phyloP scores from a whole-genome alignment of 2,888 invertebrate species.

The Apamea anceps region DNA sequence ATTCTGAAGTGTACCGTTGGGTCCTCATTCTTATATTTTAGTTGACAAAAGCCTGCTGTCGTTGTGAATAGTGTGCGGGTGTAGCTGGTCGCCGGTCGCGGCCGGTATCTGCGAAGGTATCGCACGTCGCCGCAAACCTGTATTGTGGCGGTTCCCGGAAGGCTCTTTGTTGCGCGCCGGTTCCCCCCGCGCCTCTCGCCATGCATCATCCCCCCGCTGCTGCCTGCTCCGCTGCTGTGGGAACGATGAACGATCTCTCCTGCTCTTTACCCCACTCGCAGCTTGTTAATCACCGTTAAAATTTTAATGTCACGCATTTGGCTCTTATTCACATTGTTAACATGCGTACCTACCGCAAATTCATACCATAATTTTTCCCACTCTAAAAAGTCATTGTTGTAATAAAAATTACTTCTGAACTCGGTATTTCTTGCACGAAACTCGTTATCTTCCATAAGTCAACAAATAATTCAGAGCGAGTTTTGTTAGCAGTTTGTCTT shows the following conservation, averaged over 20 bases:
- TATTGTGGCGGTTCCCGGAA: constrained; percentile 90
- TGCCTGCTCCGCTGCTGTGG: constrained; percentile 74
- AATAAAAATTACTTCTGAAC: constrained; percentile 22
- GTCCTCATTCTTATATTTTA: constrained; percentile 72
- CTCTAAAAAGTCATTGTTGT: constrained; percentile 21
- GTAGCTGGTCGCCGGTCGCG: constrained; percentile 82
- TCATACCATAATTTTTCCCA: background rate
- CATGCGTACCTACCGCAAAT: constrained; percentile 22
- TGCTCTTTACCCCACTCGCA: constrained; percentile 69
- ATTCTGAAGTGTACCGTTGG: constrained; percentile 74
- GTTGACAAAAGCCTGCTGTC: constrained; percentile 81
- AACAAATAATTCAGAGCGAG: constrained; percentile 54
- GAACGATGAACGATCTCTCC: constrained; percentile 77
- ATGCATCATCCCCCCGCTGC: constrained; percentile 70
- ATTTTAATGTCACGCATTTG: constrained; percentile 53
- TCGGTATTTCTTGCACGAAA: constrained; percentile 13
- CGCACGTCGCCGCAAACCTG: constrained; percentile 90
- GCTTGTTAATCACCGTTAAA: constrained; percentile 60
- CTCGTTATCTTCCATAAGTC: constrained; percentile 52
- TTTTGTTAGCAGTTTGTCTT: constrained; percentile 50
- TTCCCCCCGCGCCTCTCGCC: constrained; percentile 68
- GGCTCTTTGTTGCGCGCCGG: constrained; percentile 88
- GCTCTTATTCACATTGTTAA: constrained; percentile 30
- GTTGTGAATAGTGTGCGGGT: constrained; percentile 69
- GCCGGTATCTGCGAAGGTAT: constrained; percentile 89